These are phyloP conservation scores for Otocyon megalotis DNA, from an alignment of 2,113 vertebrate genomes.

Conservation along the genomic window DNA sequence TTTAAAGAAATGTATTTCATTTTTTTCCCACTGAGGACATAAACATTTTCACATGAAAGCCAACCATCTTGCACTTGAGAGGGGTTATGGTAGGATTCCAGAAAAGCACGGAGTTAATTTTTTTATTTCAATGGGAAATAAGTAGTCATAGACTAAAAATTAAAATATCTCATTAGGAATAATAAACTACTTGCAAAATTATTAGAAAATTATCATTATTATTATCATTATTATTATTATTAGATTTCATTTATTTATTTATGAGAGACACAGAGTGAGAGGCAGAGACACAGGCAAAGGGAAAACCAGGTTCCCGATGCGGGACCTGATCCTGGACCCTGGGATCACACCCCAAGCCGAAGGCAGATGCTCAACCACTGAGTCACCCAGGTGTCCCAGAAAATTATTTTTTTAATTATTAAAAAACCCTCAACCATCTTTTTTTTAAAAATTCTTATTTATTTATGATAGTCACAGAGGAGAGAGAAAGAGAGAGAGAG, in stretches of 20 bases:
- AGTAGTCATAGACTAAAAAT: not conserved
- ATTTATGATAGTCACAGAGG: too few species aligned
- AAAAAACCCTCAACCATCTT: not conserved
- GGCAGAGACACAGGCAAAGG: too few species aligned
- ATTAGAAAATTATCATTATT: not conserved
- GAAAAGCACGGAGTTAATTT: not conserved
- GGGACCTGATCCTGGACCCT: too few species aligned
- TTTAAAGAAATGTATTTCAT: not conserved
- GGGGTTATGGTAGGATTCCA: not conserved
- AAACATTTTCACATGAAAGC: not conserved
- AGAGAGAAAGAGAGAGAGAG: too few species aligned
- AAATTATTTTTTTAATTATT: not conserved
- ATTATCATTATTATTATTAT: too few species aligned
- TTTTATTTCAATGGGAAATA: conserved; percentile 34
- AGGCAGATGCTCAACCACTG: too few species aligned
- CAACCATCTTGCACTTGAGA: not conserved
- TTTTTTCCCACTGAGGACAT: not conserved
- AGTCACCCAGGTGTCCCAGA: not conserved
- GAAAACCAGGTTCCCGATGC: too few species aligned
- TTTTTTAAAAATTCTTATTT: too few species aligned
- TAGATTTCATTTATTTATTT: too few species aligned
- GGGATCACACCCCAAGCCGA: too few species aligned
- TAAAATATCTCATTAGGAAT: not conserved
- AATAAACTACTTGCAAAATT: not conserved
- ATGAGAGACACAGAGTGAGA: too few species aligned